A percentile compares a stretch with the other conserved stretches of the same genome.
Conservation (phyloP, 1,140 invertebrate genomes). For the Reticulitermes speratus region DNA sequence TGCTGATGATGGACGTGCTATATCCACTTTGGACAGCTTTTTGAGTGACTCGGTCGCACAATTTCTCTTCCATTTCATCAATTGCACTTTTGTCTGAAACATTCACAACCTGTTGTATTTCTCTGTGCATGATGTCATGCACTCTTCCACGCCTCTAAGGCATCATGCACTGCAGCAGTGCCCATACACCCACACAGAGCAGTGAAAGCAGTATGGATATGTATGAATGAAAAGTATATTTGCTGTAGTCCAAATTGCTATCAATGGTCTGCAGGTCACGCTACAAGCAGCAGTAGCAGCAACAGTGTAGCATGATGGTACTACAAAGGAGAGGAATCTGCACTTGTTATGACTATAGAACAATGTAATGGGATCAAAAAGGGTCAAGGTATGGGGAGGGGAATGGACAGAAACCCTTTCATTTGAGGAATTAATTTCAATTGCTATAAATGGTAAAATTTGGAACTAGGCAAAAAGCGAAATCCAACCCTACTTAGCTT, state of each 20-base stretch:
- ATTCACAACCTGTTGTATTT: conserved; percentile 30
- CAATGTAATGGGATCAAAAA: background rate
- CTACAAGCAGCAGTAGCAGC: background rate
- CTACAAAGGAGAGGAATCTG: background rate
- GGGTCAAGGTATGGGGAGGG: background rate
- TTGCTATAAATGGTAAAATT: conserved; percentile 34
- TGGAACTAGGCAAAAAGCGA: conserved; percentile 36
- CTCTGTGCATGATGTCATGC: background rate
- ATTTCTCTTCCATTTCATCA: conserved; percentile 22
- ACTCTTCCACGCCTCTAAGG: background rate
- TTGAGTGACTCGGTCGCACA: conserved; percentile 22
- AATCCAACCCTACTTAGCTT: conserved; percentile 39
- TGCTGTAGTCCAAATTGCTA: background rate
- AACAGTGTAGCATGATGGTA: background rate
- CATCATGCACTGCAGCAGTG: no score
- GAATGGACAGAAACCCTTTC: background rate
- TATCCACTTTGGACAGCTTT: conserved; percentile 33
- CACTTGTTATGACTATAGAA: background rate
- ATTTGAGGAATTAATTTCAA: conserved; percentile 35
- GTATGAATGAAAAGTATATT: conserved; percentile 25
- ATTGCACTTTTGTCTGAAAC: conserved; percentile 19
- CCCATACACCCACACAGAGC: conserved; percentile 22
- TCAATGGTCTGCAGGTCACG: no score
- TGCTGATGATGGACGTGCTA: conserved; percentile 33
- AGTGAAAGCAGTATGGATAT: conserved; percentile 35